Base-by-base conservation (phyloP, 2,888 invertebrate species). In the Eupithecia exiguata region DNA sequence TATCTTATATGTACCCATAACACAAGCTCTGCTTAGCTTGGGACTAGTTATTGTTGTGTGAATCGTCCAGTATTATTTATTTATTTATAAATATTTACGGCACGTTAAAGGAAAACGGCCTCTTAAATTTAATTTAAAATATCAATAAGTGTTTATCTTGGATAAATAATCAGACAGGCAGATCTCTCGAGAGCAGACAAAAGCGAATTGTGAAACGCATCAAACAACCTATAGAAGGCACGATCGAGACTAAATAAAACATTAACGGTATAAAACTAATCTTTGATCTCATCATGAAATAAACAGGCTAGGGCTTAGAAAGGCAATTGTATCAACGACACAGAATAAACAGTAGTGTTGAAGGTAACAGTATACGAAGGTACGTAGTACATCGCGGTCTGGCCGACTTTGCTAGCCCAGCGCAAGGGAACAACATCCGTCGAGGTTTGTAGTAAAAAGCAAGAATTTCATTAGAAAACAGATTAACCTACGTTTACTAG, bases 291-390 rank as follows among this genome's bases (percentile, higher is more conserved):
- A 82, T 82, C 83, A 79, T 77, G 77, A 79, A 77, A 79, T 82
- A 84, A 84, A 85, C 82, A 83, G 36, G 85, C 72, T 74, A 79
- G 74, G 74, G 79, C 78, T 76, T 91, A 89, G 90, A 91, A 91
- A 91, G 90, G 89, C 85, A 84, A 86, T 86, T 87, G 89, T 87
- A 87, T 87, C 86, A 88, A 84, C 68, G 53, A 5, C 49, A 69
- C 76, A 76, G 76, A 46, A 66, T 73, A 73, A 69, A 69, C 53
- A 62, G 18, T 40, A 76, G 73, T 73, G 36, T 36, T 38, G 35
- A 69, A 86, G 87, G 89, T 87, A 88, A 91, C 89, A 88, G 87
- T 89, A 88, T 84, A 84, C 79, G 81, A 79, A 82, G 77, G 66
- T 66, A 38, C 66, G 21, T n/a, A 35, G 85, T 83, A 82, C 86